Percentiles rank a stretch among this genome's conserved stretches.
These are phyloP conservation scores for Goniozus legneri DNA, from an alignment of 1,140 invertebrate species.

Conservation along the genomic window DNA sequence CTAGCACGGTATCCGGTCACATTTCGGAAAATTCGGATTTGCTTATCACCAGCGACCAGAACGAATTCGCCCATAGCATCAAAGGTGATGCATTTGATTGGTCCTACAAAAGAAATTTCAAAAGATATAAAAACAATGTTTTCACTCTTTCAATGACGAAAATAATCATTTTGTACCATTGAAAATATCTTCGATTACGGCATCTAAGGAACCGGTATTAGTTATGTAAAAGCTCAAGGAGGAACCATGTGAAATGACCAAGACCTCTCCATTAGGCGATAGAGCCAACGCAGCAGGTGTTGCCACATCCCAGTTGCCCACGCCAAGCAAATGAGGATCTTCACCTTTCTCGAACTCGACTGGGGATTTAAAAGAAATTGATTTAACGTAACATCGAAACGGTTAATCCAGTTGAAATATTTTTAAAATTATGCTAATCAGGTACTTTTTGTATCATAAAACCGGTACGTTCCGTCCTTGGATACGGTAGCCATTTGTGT, in stretches of 20 bases:
- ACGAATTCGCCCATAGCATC: slow-evolving; percentile 71
- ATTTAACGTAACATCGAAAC: slow-evolving; percentile 9
- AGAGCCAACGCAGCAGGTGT: slow-evolving; percentile 54
- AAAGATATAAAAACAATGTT: no score
- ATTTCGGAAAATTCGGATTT: slow-evolving; percentile 78
- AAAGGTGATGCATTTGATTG: slow-evolving; percentile 68
- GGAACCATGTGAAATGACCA: slow-evolving; percentile 65
- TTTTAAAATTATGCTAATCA: background rate
- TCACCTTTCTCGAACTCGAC: slow-evolving; percentile 76
- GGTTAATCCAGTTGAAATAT: background rate
- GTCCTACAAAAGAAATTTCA: slow-evolving; percentile 58
- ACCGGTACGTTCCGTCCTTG: slow-evolving; percentile 83
- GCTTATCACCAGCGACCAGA: slow-evolving; percentile 72
- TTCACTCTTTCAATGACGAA: slow-evolving; percentile 2
- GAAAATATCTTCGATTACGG: slow-evolving; percentile 64
- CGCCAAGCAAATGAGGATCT: slow-evolving; percentile 68
- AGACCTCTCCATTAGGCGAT: slow-evolving; percentile 73
- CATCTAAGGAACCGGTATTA: slow-evolving; percentile 61
- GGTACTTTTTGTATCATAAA: slow-evolving; percentile 78
- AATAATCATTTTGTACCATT: slow-evolving; percentile 42
- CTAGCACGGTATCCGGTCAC: slow-evolving; percentile 71
- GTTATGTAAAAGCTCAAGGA: slow-evolving; percentile 70
- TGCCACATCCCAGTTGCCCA: slow-evolving; percentile 59
- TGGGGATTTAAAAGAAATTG: slow-evolving; percentile 52
- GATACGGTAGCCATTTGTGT: slow-evolving; percentile 79